Conservation (phyloP, 2,113 vertebrate genomes). For the Ornithorhynchus anatinus region DNA sequence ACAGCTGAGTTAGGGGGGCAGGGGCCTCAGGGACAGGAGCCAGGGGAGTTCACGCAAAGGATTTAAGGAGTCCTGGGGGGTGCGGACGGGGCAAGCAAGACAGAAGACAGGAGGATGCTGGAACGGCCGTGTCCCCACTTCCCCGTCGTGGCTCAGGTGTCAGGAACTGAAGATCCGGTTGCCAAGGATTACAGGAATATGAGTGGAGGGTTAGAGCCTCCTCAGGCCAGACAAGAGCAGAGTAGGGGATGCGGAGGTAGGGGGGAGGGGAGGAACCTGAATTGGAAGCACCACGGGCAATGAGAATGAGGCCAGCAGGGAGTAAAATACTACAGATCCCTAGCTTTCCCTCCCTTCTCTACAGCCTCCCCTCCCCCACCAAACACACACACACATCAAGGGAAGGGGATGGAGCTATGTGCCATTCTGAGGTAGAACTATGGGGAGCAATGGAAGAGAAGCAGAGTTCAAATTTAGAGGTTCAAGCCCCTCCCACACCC, state of each 20-base stretch:
- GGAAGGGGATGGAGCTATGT: too few species aligned
- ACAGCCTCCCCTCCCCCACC: too few species aligned
- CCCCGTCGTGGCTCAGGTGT: neutral
- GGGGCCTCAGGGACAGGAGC: neutral
- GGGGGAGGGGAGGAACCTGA: neutral
- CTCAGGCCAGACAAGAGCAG: fast-evolving
- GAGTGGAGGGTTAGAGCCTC: neutral
- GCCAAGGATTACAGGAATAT: neutral
- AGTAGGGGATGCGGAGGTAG: neutral
- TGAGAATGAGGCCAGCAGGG: neutral
- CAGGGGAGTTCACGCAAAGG: neutral
- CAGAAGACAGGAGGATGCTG: conserved; percentile 79
- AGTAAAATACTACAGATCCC: neutral
- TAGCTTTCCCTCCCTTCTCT: neutral
- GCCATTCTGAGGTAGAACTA: too few species aligned
- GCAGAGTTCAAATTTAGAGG: too few species aligned
- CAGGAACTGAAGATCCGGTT: neutral
- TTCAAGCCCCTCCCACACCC: too few species aligned
- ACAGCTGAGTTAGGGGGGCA: neutral
- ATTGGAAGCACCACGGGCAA: neutral
- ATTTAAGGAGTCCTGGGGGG: neutral
- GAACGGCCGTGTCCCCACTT: conserved; percentile 66
- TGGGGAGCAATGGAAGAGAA: too few species aligned
- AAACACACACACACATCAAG: too few species aligned
- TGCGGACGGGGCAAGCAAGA: conserved; percentile 77